Conservation (phyloP, 2,888 invertebrate species). For the Agriotes lineatus region DNA sequence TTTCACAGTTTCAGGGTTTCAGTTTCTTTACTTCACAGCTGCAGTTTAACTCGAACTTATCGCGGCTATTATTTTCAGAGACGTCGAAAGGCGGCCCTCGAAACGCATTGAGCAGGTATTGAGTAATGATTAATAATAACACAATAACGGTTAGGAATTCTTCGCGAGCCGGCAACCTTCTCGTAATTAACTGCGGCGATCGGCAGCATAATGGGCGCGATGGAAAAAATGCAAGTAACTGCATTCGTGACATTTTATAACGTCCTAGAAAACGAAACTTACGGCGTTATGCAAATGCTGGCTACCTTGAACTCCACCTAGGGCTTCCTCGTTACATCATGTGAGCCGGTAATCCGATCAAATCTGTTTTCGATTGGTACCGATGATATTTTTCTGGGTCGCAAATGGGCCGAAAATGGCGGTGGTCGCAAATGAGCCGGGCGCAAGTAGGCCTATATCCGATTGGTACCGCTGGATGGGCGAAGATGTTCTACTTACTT, state of each 20-base stretch:
- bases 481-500: constrained; percentile 69
- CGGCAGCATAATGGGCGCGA: constrained; percentile 44
- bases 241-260: constrained; percentile 49
- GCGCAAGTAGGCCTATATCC: too few species aligned
- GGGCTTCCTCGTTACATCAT: constrained; percentile 52
- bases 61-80: too few species aligned
- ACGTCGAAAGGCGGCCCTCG: not conserved
- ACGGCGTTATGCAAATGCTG: constrained; percentile 51
- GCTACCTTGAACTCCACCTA: constrained; percentile 57
- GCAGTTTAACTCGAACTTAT: too few species aligned
- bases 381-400: too few species aligned
- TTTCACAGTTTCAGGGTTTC: too few species aligned
- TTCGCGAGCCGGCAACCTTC: constrained; percentile 43
- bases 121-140: constrained; percentile 7
- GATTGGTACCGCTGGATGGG: not conserved
- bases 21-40: too few species aligned
- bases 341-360: constrained; percentile 22
- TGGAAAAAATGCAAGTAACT: constrained; percentile 47
- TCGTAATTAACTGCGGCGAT: constrained; percentile 22
- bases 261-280: constrained; percentile 55
- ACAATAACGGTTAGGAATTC: constrained; percentile 45
- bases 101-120: not conserved
- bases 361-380: not conserved
- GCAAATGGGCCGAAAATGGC: too few species aligned
- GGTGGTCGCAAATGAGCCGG: too few species aligned